Evolutionary conservation across 2,888 invertebrate species (phyloP), one percentile per base, ranked within the genome.

Genomic region (Tetragnatha montana): DNA sequence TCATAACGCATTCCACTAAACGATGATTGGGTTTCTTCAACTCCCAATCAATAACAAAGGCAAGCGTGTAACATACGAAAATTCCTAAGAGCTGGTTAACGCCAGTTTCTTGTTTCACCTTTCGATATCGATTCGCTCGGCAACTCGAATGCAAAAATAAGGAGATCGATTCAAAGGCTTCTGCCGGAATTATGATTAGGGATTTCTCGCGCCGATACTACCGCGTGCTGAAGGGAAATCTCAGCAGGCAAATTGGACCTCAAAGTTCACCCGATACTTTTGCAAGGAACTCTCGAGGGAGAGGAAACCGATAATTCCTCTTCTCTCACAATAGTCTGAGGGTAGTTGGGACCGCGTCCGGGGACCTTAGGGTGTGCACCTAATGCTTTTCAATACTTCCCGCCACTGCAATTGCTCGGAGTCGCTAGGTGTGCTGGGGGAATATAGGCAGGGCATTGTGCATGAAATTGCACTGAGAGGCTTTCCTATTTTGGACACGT

Each of bases 211-310:
- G 60, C 60, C n/a, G 21, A 79, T 80, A 80, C 79, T 86, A 86
- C 68, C 80, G 70, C 78, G 49, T 73, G 50, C 78, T 78, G 69
- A 7, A 22, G 21, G 14, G 22, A 14, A 70, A 19, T 19, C 19
- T 51, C 78, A n/a, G 51, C 78, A 84, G 21, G 79, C 70, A 89
- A 89, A 85, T 89, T 89, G 76, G 76, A 85, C 81, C 70, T 21
- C 85, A 81, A 89, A 89, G 81, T 89, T 89, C 89, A 85, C n/a
- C 89, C 89, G 85, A 89, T 89, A 89, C 85, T 89, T 89, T 89
- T 85, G 85, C 81, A 51, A 76, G 84, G 21, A 89, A 81, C 81
- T 89, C 79, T 35, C 22, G 75, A 60, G 17, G 10, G 60, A 60
- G 60, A 60, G 85, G 81, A 85, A 89, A 69, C 89, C 89, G 76